phyloP scores from a whole-genome alignment of 2,888 invertebrate genomes.

The Horisme vitalbata region DNA sequence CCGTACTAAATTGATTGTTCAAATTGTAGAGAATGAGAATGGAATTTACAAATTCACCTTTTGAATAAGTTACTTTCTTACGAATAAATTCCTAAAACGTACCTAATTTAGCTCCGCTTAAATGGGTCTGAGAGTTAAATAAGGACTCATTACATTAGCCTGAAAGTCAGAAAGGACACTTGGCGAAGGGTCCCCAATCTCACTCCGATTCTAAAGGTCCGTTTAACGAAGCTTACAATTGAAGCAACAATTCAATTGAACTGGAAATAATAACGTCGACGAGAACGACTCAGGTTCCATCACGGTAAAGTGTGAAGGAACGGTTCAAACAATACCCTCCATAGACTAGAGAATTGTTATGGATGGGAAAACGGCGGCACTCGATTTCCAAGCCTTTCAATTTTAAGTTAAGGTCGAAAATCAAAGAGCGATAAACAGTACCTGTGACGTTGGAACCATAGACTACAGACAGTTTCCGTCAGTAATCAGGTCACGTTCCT shows the following conservation, averaged over 20 bases:
- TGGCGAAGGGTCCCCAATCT: conserved; percentile 19
- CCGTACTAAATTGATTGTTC: not conserved
- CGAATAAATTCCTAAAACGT: conserved; percentile 13
- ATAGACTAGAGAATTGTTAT: conserved; percentile 50
- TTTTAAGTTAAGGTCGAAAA: conserved; percentile 44
- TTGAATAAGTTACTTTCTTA: conserved; percentile 6
- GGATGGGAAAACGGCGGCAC: conserved; percentile 34
- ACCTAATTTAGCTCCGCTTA: conserved; percentile 17
- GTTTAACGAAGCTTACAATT: conserved; percentile 46
- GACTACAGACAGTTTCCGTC: conserved; percentile 74
- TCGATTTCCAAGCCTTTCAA: conserved; percentile 43
- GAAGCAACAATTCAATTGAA: conserved; percentile 55
- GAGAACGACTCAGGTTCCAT: conserved; percentile 51
- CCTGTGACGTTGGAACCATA: conserved; percentile 63
- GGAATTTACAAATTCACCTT: conserved; percentile 3
- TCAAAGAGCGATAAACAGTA: conserved; percentile 35
- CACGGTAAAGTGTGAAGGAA: conserved; percentile 56
- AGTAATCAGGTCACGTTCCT: conserved; percentile 81
- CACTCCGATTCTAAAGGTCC: conserved; percentile 34
- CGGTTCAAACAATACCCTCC: conserved; percentile 60
- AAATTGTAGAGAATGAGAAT: not conserved
- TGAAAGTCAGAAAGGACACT: conserved; percentile 31
- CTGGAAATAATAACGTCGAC: conserved; percentile 54
- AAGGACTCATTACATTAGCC: conserved; percentile 31
- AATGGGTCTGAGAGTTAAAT: conserved; percentile 28